phyloP scores from a whole-genome alignment of 2,113 vertebrate genomes.

The Menidia beryllina region DNA sequence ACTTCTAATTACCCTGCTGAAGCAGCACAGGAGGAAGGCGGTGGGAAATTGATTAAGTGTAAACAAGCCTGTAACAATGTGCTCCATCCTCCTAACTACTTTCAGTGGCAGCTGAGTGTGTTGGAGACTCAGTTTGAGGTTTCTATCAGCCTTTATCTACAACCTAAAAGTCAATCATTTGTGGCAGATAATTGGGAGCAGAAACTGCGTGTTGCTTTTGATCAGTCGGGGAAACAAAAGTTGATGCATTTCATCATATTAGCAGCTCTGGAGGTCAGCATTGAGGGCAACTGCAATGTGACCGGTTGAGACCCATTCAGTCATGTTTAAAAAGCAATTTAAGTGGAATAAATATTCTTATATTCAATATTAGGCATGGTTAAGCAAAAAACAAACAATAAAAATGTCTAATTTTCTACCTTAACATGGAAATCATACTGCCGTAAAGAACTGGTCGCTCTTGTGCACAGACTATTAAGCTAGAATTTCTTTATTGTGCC shows the following conservation, averaged over 20 bases:
- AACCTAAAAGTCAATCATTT: background rate
- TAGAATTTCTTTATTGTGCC: too few relatives aligned
- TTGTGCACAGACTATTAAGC: too few relatives aligned
- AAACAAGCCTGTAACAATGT: background rate
- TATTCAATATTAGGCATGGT: too few relatives aligned
- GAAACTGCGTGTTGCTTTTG: background rate
- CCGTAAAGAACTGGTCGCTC: too few relatives aligned
- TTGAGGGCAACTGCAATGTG: background rate
- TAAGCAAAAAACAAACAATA: too few relatives aligned
- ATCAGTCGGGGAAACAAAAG: background rate
- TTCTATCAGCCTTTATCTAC: background rate
- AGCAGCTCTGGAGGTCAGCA: background rate
- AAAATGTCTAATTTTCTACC: too few relatives aligned
- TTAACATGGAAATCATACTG: too few relatives aligned
- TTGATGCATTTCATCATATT: background rate
- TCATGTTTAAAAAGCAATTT: background rate
- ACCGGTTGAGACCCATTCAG: background rate
- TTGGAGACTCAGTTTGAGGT: background rate
- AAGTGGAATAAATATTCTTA: background rate
- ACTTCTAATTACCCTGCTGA: slow-evolving; percentile 37
- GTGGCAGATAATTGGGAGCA: background rate
- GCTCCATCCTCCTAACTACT: background rate
- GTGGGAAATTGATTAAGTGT: background rate
- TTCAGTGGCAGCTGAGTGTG: background rate
- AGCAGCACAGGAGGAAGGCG: slow-evolving; percentile 23